Base-by-base conservation (phyloP, 1,140 invertebrate genomes). In the Drosophila parabipectinata region DNA sequence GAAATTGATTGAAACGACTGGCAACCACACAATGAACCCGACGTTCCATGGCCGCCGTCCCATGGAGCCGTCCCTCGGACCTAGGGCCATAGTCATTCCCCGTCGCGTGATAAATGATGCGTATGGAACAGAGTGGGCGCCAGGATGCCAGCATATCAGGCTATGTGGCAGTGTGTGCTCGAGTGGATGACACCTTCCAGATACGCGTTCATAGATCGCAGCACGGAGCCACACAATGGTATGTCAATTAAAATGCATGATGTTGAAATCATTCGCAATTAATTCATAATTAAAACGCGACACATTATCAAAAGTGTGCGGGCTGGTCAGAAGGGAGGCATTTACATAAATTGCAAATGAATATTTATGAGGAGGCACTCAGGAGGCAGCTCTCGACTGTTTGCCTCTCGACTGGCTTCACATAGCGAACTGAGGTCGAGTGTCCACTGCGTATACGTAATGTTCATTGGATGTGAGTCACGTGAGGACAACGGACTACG, bases 261-360 rank as follows among this genome's bases (percentile, higher is more conserved):
- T 85, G 81, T 87, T 85, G 82, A 85, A 85, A 85, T 87, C 82
- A 85, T 85, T 85, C 74, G 82, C 82, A 87, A 85, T 85, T 85
- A 85, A 85, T 85, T 85, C 81, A 85, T 85, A 85, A 85, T 85
- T 87, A 85, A 85, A 85, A 81, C 74, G 78, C 78, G 82, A 85
- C 81, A 85, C 81, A 85, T 85, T 87, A 85, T 87, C 78, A 85
- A 85, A 85, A 81, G 78, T 75, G 68, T 61, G 67, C 53, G 44
- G 30, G 63, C 5, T 52, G 56, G 44, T n/a, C 28, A 26, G 57
- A 30, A 3, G 32, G 45, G 37, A 56, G 37, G 59, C 64, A 87
- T 85, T 85, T 87, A 71, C 77, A 87, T 81, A 85, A 85, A 85
- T 82, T 62, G 60, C 78, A 57, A 67, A 85, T 85, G 81, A 85